Evolutionary conservation across 2,113 vertebrate species (phyloP), one percentile per base, ranked within the genome.

Genomic region (Eira barbara): DNA sequence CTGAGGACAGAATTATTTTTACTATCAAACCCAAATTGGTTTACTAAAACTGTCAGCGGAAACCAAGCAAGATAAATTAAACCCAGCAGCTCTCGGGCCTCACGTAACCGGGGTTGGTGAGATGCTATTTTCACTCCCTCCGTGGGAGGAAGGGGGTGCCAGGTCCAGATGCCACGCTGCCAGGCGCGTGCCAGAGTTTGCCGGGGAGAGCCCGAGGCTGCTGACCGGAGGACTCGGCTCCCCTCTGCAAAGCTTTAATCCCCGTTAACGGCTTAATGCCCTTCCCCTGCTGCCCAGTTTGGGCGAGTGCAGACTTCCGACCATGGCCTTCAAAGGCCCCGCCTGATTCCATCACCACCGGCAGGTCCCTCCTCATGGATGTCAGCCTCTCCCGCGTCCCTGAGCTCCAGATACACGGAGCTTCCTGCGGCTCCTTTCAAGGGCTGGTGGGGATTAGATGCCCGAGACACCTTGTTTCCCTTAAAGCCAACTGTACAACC

Each of bases 1-100:
- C 63, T 3, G 31, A 94, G 91, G 96, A 97, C 9, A 67, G 76
- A 94, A 97, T 97, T 92, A 97, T 97, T 96, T 96, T 98, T 93
- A 93, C 96, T 96, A 97, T 97, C 97, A 96, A 96, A 91, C 81
- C 65, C 94, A 91, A 97, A 96, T 91, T 95, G 97, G 96, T 96
- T 98, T 96, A 98, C 97, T 95, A 93, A 97, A 95, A 91, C 95
- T 93, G 97, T 98, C 95, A 96, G 97, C 18, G 36, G 96, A 97
- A 95, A 93, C 94, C 86, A 82, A 97, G 97, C 78, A 71, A 96
- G 95, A 97, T 96, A 91, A 97, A 96, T 97, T 92, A 95, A 93
- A 91, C 63, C 31, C 89, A 91, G 96, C 97, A 85, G 95, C 85
- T 92, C 84, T 57, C 1, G 76, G 80, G 89, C 85, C 92, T 87